phyloP scores from a whole-genome alignment of 1,140 invertebrate species.

The Scylla paramamosain region DNA sequence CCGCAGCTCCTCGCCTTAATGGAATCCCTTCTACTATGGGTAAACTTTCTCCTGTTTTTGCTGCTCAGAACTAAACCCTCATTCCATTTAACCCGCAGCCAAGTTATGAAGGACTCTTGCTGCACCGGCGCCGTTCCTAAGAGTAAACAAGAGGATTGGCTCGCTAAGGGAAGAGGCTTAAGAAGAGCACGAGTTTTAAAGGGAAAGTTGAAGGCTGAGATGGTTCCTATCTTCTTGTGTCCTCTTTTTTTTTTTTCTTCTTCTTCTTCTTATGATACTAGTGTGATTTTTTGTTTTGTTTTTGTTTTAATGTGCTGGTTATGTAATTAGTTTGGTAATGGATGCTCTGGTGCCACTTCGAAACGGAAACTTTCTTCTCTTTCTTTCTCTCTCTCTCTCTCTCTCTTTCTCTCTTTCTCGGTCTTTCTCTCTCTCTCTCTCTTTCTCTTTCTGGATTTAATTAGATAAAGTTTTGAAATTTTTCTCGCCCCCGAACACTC shows the following conservation, averaged over 20 bases:
- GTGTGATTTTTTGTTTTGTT: background rate
- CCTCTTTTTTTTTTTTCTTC: too few relatives aligned
- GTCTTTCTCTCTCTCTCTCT: background rate
- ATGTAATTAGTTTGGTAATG: background rate
- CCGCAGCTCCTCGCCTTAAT: background rate
- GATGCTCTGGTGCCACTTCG: background rate
- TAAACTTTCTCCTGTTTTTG: background rate
- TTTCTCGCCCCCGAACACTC: too few relatives aligned
- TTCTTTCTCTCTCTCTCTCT: background rate
- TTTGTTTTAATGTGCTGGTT: background rate
- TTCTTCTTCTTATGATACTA: background rate
- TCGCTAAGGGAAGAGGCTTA: too few relatives aligned
- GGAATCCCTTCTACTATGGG: background rate
- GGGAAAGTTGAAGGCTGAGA: too few relatives aligned
- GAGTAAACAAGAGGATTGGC: background rate
- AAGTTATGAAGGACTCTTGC: slow-evolving; percentile 12
- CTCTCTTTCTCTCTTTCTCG: background rate
- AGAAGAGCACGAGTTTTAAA: too few relatives aligned
- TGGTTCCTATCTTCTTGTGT: too few relatives aligned
- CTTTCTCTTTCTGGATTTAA: background rate
- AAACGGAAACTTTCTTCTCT: background rate
- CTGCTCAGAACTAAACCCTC: background rate
- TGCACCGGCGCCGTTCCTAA: background rate
- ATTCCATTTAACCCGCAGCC: background rate
- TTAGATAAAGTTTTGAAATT: too few relatives aligned